Evolutionary conservation across 2,113 vertebrate species (phyloP).

Genomic region (Pedionomus torquatus): DNA sequence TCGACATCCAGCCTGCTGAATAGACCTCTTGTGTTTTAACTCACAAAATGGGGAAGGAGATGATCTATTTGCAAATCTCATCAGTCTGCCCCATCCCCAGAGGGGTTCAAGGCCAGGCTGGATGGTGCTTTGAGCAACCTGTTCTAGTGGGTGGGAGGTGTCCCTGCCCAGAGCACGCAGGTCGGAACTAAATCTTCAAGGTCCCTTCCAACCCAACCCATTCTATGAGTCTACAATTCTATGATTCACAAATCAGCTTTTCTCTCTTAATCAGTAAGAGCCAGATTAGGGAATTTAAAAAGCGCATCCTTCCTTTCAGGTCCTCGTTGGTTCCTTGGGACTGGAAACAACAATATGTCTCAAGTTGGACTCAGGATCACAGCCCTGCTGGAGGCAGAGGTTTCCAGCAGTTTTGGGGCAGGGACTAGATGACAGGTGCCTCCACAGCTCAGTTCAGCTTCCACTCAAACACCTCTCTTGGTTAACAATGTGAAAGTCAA

Average conservation of each 20-base stretch:
- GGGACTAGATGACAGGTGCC: background rate
- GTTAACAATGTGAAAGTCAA: background rate
- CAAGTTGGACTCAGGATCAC: background rate
- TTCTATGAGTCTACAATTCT: background rate
- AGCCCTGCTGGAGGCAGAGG: fast-evolving
- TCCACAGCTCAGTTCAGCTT: background rate
- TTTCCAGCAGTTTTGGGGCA: background rate
- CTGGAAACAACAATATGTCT: background rate
- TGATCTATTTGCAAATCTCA: too few species aligned
- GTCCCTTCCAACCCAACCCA: background rate
- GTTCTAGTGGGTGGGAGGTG: background rate
- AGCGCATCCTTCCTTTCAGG: background rate
- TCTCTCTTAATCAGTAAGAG: background rate
- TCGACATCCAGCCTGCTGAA: background rate
- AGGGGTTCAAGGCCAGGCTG: background rate
- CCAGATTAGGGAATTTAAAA: background rate
- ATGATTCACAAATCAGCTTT: background rate
- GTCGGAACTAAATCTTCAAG: background rate
- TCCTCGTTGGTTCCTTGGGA: background rate
- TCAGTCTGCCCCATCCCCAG: background rate
- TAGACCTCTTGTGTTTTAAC: background rate
- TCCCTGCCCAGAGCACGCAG: background rate
- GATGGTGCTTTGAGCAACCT: background rate
- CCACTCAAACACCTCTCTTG: background rate
- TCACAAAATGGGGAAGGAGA: background rate